A percentile compares a stretch with the other conserved stretches of the same genome.
Evolutionary conservation across 2,888 invertebrate species (phyloP).

Genomic region (Diaphora mendica): DNA sequence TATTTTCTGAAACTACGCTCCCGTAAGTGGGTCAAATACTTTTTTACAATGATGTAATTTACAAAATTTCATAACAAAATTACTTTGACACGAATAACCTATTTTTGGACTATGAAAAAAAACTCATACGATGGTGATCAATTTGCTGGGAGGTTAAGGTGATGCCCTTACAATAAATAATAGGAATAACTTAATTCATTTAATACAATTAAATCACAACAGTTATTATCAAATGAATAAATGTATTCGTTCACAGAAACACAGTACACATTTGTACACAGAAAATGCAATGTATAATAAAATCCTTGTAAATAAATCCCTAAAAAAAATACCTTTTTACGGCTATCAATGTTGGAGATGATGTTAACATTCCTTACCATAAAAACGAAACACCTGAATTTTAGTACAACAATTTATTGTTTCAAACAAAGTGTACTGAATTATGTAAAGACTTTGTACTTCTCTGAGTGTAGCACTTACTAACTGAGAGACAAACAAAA

Average conservation of each 20-base stretch:
- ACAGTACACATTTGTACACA: too few relatives aligned
- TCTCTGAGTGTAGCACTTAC: not conserved
- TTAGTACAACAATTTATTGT: not conserved
- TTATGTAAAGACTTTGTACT: not conserved
- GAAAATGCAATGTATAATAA: too few relatives aligned
- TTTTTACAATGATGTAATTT: not conserved
- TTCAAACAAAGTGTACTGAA: not conserved
- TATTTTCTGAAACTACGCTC: not conserved
- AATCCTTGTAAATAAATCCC: too few relatives aligned
- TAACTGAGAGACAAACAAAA: not conserved
- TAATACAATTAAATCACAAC: too few relatives aligned
- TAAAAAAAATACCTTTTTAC: not conserved
- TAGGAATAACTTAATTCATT: too few relatives aligned
- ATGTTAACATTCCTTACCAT: not conserved
- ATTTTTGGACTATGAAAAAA: not conserved
- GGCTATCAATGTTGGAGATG: not conserved
- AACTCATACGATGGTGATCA: not conserved
- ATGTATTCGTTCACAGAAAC: too few relatives aligned
- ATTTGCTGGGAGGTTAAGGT: too few relatives aligned
- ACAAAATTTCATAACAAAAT: not conserved
- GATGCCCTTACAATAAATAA: too few relatives aligned
- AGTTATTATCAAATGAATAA: too few relatives aligned
- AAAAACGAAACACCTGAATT: not conserved
- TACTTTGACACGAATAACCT: not conserved
- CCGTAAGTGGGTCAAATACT: not conserved